These are phyloP conservation scores for Vulpes lagopus DNA, from an alignment of 2,113 vertebrate genomes.

Conservation along the genomic window DNA sequence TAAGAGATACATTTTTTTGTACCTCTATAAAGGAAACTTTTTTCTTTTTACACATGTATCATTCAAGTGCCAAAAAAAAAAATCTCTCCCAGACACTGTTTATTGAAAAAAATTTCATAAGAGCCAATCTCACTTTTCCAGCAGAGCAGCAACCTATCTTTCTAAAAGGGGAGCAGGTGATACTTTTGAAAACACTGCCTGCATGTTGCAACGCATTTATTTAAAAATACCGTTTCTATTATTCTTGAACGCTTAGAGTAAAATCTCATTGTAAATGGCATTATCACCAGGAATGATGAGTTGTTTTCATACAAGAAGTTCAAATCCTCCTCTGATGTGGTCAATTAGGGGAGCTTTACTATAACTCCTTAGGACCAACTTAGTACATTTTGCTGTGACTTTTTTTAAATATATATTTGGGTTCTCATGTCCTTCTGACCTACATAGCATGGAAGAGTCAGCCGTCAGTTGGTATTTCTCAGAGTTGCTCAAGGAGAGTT, in stretches of 20 bases:
- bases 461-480: slow-evolving; percentile 62
- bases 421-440: slow-evolving; percentile 74
- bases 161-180: slow-evolving; percentile 59
- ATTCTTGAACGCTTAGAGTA: slow-evolving; percentile 58
- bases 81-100: slow-evolving; percentile 64
- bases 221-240: slow-evolving; percentile 76
- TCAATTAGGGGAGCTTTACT: slow-evolving; percentile 76
- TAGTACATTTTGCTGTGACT: slow-evolving; percentile 71
- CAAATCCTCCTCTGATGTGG: slow-evolving; percentile 75
- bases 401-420: slow-evolving; percentile 68
- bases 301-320: slow-evolving; percentile 81
- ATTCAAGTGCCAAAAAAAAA: slow-evolving; percentile 67
- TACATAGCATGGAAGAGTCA: slow-evolving; percentile 75
- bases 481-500: slow-evolving; percentile 73
- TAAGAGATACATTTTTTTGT: slow-evolving; percentile 61
- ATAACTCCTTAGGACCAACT: slow-evolving; percentile 73
- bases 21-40: slow-evolving; percentile 64
- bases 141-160: slow-evolving; percentile 66
- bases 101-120: slow-evolving; percentile 70
- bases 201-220: slow-evolving; percentile 66
- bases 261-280: slow-evolving; percentile 69
- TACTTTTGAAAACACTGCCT: slow-evolving; percentile 70
- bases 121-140: slow-evolving; percentile 73
- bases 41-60: slow-evolving; percentile 66
- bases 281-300: slow-evolving; percentile 61